Conservation (phyloP, 2,888 invertebrate species). For the Monopis laevigella region DNA sequence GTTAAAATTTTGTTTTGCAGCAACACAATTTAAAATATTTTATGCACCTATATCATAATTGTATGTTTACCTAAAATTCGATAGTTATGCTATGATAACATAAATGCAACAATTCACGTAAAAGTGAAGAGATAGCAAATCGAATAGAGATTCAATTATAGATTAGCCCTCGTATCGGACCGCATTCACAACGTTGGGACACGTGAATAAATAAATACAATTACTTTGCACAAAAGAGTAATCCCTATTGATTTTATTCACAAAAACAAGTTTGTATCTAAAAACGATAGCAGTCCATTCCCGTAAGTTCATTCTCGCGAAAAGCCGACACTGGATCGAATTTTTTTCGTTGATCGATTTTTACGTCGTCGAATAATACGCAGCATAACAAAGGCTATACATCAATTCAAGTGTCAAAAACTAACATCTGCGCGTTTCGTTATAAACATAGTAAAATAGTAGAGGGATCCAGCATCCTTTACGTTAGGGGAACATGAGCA, state of each 20-base stretch:
- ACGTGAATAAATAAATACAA: conserved; percentile 67
- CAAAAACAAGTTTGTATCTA: conserved; percentile 37
- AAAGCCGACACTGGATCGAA: conserved; percentile 43
- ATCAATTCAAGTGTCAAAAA: conserved; percentile 67
- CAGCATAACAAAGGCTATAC: conserved; percentile 53
- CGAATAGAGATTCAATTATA: conserved; percentile 64
- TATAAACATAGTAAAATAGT: conserved; percentile 54
- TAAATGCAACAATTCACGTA: conserved; percentile 17
- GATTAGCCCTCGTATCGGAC: conserved; percentile 58
- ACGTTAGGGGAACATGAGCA: conserved; percentile 32
- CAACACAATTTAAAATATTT: too few relatives aligned
- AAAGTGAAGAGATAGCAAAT: conserved; percentile 52
- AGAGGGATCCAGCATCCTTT: conserved; percentile 43
- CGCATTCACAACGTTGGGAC: conserved; percentile 55
- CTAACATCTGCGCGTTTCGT: conserved; percentile 63
- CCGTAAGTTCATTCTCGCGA: conserved; percentile 40
- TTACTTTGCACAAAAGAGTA: conserved; percentile 55
- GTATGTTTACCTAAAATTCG: too few relatives aligned
- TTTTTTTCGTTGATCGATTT: conserved; percentile 46
- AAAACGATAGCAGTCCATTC: conserved; percentile 38
- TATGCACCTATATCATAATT: too few relatives aligned
- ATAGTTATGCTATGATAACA: too few relatives aligned
- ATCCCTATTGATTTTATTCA: conserved; percentile 54
- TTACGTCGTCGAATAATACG: conserved; percentile 49
- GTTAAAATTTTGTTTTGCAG: too few relatives aligned